Conservation (phyloP, 2,797 vertebrate genomes). For the Gymnothorax reevesii region DNA sequence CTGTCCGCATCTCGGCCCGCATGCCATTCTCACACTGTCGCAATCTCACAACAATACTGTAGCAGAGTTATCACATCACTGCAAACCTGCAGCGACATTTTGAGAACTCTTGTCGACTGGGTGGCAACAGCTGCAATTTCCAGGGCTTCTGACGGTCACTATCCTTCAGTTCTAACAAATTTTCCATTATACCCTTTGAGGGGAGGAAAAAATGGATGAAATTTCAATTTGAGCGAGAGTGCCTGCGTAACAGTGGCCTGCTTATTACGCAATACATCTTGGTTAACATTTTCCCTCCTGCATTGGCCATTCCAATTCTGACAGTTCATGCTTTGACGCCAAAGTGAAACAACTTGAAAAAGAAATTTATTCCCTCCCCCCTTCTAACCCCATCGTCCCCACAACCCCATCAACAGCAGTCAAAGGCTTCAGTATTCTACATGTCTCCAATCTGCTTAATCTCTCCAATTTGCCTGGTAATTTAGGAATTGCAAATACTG, state of each 20-base stretch:
- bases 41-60: not conserved
- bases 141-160: not conserved
- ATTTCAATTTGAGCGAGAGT: not conserved
- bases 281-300: not conserved
- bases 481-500: conserved; percentile 57
- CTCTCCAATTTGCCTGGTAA: conserved; percentile 50
- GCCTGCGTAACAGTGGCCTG: not conserved
- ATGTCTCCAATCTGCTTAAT: not conserved
- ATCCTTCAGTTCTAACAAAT: not conserved
- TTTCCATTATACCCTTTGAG: not conserved
- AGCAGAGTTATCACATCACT: not conserved
- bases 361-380: conserved; percentile 29
- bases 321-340: conserved; percentile 52
- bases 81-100: not conserved
- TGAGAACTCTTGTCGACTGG: not conserved
- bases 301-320: conserved; percentile 1
- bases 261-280: not conserved
- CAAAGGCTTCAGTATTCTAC: conserved; percentile 59
- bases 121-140: not conserved
- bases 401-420: conserved; percentile 46
- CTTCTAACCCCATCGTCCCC: too few relatives aligned
- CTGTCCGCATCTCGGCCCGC: not conserved
- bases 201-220: not conserved
- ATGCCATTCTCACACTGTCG: not conserved
- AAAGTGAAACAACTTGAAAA: conserved; percentile 55